Evolutionary conservation across 2,888 invertebrate species (phyloP), one percentile per base, ranked within the genome.

Genomic region (Neocrepidodera transversa): DNA sequence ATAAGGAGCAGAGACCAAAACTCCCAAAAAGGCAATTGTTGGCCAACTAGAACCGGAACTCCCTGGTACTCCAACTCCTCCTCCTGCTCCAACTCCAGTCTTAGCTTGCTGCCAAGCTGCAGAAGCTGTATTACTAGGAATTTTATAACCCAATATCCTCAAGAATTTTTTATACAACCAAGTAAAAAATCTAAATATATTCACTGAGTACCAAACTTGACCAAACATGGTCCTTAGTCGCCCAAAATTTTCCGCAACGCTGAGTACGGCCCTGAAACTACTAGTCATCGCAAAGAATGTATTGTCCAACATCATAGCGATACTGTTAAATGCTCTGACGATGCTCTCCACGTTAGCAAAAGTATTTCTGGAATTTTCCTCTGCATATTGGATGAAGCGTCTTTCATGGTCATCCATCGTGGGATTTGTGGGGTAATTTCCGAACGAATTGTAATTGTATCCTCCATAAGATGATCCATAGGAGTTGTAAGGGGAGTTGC

Each of bases 281-380:
- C 92, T 96, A 14, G 95, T 94, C 73, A 98, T 86, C 2, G 97
- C 97, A 76, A 93, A 92, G 78, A 95, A 97, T 40, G 97, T 97
- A 16, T 96, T 97, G 74, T 97, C 97, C 55, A 98, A 79, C 95
- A 98, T 96, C 86, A 95, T 93, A 1, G 96, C 93, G 1, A 98
- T 87, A 50, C 97, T 96, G 13, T 92, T 91, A 67, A 97, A 92
- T 0, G 97, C 95, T 68, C 90, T 87, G 26, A 75, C 73, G 32
- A 76, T 1, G 96, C 94, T 90, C 79, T 97, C 96, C 67, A 98
- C 94, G 10, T 94, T 95, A 73, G 96, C 92, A 79, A 98, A 98
- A 5, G 98, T 94, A 55, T 92, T 91, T 42, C 96, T 83, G 0
- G 96, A 93, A 71, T 89, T 92, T 70, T 95, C 95, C 79, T 96